Conservation (phyloP, 2,113 vertebrate genomes). For the Shinisaurus crocodilurus region DNA sequence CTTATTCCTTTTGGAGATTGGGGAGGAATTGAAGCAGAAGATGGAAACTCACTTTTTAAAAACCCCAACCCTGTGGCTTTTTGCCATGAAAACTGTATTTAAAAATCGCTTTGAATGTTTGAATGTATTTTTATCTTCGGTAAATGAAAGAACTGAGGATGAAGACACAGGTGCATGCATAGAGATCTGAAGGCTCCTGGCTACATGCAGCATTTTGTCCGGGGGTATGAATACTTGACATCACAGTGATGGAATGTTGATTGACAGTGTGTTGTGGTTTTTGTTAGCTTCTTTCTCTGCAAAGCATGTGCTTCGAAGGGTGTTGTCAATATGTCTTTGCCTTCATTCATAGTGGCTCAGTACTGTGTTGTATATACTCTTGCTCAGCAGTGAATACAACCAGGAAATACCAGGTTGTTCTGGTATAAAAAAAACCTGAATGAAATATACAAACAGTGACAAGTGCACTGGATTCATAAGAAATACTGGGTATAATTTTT, state of each 20-base stretch:
- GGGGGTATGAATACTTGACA: conserved; percentile 64
- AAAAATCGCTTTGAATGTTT: conserved; percentile 32
- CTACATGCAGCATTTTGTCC: conserved; percentile 57
- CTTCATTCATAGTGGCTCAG: conserved; percentile 51
- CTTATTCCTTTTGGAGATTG: not conserved
- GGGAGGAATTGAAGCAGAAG: conserved; percentile 46
- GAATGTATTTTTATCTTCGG: conserved; percentile 28
- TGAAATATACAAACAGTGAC: conserved; percentile 34
- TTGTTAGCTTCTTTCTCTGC: conserved; percentile 70
- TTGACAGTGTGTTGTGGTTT: conserved; percentile 61
- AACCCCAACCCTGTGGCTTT: not conserved
- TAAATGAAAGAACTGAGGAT: conserved; percentile 25
- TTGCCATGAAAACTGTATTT: conserved; percentile 3
- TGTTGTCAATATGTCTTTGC: conserved; percentile 61
- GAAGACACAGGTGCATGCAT: conserved; percentile 4
- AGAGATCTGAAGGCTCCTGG: conserved; percentile 40
- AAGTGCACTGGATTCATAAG: not conserved
- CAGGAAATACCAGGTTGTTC: conserved; percentile 41
- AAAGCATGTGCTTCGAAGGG: conserved; percentile 71
- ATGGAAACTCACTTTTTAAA: conserved; percentile 36
- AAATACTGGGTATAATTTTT: not conserved
- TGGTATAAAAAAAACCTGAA: conserved; percentile 34
- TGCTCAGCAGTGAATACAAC: conserved; percentile 62
- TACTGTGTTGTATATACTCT: conserved; percentile 51
- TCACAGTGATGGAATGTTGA: conserved; percentile 72